Base-by-base conservation (phyloP, 2,888 invertebrate species). In the Drosophila meridionalis region DNA sequence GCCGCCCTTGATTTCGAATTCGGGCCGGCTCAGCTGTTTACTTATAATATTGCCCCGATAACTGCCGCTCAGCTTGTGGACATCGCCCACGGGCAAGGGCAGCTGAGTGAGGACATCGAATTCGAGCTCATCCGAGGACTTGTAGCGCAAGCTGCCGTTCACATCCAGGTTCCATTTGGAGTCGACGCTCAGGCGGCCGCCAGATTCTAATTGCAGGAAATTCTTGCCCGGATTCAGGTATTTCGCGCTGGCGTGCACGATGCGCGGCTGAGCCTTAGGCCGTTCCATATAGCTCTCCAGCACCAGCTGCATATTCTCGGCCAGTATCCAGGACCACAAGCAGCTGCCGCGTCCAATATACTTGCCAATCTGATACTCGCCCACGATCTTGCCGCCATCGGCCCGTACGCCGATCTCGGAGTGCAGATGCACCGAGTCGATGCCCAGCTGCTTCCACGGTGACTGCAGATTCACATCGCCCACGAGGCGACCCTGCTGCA, bases 121-220 rank as follows among this genome's bases (percentile, higher is more conserved):
- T 52, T 94, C 93, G 32, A 95, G 89, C 20, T 93, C 92, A 66
- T 92, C 89, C 0, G 77, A n/a, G 0, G 92, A 92, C 5, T 80
- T 73, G 55, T 71, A 92, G 28, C 78, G 82, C 40, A 92, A 38
- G 3, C 94, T 94, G 26, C 94, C 92, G 76, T 95, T 95, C 1
- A 93, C 91, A 11, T 93, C 94, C 7, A 95, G 90, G 91, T 93
- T 94, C 95, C 95, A 96, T 28, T 93, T 83, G 2, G 92, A 93
- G 82, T 95, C 94, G 7, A 95, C 92, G 76, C 94, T 94, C 4
- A 95, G 87, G 66, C 94, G 94, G 7, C 94, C 94, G 0, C 95
- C 95, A 0, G 94, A 75, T 43, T 94, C 91, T 4, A 95, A 56
- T 59, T 94, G 92, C 28, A 94, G 92, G 72, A 94, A 95, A 12